Conservation (phyloP, 2,113 vertebrate species). For the Typhlomys cinereus region DNA sequence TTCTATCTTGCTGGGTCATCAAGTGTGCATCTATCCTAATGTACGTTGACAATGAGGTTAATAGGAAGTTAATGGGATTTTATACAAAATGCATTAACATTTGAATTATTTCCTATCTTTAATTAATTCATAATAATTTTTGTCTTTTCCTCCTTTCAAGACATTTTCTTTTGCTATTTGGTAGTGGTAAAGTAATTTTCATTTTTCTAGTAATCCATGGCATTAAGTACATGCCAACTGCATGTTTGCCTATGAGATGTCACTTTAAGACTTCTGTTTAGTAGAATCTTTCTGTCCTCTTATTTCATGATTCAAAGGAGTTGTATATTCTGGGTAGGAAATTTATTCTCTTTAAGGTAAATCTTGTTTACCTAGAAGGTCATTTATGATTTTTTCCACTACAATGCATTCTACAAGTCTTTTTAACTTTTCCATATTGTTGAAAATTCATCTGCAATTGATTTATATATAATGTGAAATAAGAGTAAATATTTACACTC, state of each 20-base stretch:
- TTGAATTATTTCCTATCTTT: neutral
- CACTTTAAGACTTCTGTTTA: neutral
- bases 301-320: neutral
- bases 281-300: neutral
- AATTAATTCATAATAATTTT: neutral
- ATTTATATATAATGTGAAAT: neutral
- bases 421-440: neutral
- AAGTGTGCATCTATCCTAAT: neutral
- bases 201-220: neutral
- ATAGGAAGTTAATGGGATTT: neutral
- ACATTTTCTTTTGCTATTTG: neutral
- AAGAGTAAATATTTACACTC: neutral
- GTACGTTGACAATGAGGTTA: neutral
- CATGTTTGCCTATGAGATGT: neutral
- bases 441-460: neutral
- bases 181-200: neutral
- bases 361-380: neutral
- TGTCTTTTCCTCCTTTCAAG: neutral
- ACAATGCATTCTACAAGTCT: neutral
- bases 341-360: neutral
- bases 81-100: neutral
- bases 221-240: neutral
- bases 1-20: neutral
- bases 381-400: neutral
- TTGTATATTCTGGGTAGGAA: neutral